Conservation (phyloP, 2,113 vertebrate genomes). For the Neoarius graeffei region DNA sequence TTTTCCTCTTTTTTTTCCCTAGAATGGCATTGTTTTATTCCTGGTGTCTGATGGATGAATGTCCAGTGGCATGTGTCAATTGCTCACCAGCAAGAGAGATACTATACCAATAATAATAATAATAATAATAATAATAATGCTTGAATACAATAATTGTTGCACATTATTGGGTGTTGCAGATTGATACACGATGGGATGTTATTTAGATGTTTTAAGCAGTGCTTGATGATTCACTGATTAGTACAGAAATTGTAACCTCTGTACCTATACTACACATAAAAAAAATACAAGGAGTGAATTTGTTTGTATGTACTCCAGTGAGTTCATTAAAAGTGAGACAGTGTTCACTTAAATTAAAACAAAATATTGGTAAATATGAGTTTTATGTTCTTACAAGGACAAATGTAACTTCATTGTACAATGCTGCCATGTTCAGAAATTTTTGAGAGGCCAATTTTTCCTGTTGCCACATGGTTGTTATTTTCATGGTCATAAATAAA, state of each 20-base stretch:
- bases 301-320: background rate
- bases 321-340: background rate
- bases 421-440: background rate
- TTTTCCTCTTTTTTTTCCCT: background rate
- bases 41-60: background rate
- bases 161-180: background rate
- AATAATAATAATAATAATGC: background rate
- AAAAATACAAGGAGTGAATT: background rate
- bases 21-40: background rate
- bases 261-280: background rate
- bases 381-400: background rate
- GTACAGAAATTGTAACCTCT: background rate
- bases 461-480: background rate
- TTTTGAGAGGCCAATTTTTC: background rate
- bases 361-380: background rate
- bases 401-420: background rate
- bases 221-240: background rate
- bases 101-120: background rate
- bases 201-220: background rate
- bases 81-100: background rate
- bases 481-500: background rate
- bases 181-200: background rate
- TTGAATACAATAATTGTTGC: background rate
- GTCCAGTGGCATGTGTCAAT: background rate
- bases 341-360: background rate